A percentile compares a stretch with the other conserved stretches of the same genome.
These are phyloP conservation scores for Cephus cinctus DNA, from an alignment of 1,140 invertebrate genomes.

Conservation along the genomic window DNA sequence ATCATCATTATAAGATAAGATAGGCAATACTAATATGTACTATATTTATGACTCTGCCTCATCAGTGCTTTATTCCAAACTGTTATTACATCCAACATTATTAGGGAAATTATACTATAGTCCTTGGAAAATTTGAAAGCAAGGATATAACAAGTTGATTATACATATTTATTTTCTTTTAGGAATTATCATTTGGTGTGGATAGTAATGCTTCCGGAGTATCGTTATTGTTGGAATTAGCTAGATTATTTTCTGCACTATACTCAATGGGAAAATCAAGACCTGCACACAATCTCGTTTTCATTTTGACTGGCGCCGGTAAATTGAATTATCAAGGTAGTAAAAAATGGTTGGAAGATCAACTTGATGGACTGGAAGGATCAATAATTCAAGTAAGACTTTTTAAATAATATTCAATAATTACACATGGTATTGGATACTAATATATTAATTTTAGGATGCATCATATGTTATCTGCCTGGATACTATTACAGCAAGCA, in stretches of 20 bases:
- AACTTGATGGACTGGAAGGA: conserved; percentile 74
- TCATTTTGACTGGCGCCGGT: conserved; percentile 88
- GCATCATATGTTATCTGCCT: conserved; percentile 89
- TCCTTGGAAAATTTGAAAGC: too few relatives aligned
- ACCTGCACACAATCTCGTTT: conserved; percentile 85
- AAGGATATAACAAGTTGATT: too few relatives aligned
- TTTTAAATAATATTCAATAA: conserved; percentile 11
- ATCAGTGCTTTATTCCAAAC: too few relatives aligned
- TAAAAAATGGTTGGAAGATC: conserved; percentile 96
- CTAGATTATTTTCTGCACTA: conserved; percentile 87
- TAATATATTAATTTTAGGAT: conserved; percentile 62
- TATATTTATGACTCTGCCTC: too few relatives aligned
- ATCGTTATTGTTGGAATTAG: conserved; percentile 83
- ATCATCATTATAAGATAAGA: neutral
- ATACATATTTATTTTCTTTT: conserved; percentile 24
- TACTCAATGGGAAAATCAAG: conserved; percentile 79
- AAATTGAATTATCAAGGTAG: conserved; percentile 95
- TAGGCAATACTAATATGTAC: too few relatives aligned
- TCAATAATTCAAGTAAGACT: conserved; percentile 69
- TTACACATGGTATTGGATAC: conserved; percentile 9
- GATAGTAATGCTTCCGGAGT: conserved; percentile 95
- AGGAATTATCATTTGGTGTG: conserved; percentile 82
- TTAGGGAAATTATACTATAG: too few relatives aligned
- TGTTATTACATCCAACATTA: too few relatives aligned
- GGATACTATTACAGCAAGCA: conserved; percentile 70